Evolutionary conservation across 2,888 invertebrate genomes (phyloP).

Genomic region (Pheosia tremula): DNA sequence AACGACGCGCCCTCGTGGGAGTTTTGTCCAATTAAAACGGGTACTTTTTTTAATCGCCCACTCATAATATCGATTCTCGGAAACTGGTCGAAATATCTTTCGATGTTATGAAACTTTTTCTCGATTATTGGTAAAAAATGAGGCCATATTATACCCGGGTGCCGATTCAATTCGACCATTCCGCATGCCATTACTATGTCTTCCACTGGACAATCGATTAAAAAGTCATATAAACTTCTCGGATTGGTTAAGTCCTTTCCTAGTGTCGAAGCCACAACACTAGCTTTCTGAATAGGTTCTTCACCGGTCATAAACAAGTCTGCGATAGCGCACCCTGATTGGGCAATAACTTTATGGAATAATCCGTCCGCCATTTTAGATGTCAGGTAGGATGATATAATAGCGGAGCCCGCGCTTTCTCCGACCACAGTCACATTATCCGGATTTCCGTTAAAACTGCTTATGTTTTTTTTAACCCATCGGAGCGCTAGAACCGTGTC

Average conservation of each 20-base stretch:
- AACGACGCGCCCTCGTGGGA: conserved; percentile 68
- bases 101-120: conserved; percentile 55
- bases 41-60: conserved; percentile 57
- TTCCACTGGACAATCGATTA: conserved; percentile 50
- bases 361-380: conserved; percentile 62
- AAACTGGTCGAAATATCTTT: conserved; percentile 57
- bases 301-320: conserved; percentile 62
- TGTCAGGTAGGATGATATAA: conserved; percentile 54
- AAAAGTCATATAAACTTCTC: conserved; percentile 51
- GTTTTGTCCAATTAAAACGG: conserved; percentile 52
- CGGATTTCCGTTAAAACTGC: conserved; percentile 62
- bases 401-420: conserved; percentile 69
- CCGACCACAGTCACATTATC: conserved; percentile 66
- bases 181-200: conserved; percentile 59
- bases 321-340: conserved; percentile 61
- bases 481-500: conserved; percentile 65
- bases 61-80: conserved; percentile 50
- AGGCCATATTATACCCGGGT: conserved; percentile 46
- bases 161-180: conserved; percentile 51
- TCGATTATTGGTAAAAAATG: conserved; percentile 66
- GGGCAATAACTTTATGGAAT: conserved; percentile 61
- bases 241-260: conserved; percentile 50
- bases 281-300: conserved; percentile 60
- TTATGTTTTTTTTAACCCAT: conserved; percentile 71
- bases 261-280: conserved; percentile 49